Percentiles rank a stretch among this genome's conserved stretches.
Conservation (phyloP, 1,140 invertebrate species). For the Aphelenchoides avenae region DNA sequence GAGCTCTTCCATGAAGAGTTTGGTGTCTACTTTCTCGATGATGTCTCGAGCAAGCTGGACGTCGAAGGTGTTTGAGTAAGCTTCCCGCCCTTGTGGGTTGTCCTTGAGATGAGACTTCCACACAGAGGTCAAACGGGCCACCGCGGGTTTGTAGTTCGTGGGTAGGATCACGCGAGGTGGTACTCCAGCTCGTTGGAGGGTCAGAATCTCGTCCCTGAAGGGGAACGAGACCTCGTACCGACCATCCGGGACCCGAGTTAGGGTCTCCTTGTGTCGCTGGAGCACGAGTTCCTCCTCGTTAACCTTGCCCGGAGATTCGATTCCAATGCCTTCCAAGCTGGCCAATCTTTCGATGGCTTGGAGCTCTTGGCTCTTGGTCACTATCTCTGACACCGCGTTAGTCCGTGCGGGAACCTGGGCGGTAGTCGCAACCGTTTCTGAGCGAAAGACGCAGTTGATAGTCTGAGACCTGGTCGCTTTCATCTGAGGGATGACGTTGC, state of each 20-base stretch:
- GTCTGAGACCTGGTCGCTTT: too few relatives aligned
- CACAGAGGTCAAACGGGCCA: constrained; percentile 3
- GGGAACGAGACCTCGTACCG: neutral
- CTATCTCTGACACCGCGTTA: too few relatives aligned
- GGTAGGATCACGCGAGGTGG: too few relatives aligned
- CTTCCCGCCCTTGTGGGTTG: too few relatives aligned
- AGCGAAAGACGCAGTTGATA: too few relatives aligned
- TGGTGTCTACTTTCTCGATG: constrained; percentile 6
- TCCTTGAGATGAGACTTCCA: too few relatives aligned
- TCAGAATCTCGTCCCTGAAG: neutral
- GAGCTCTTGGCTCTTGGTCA: too few relatives aligned
- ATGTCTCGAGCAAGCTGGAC: neutral
- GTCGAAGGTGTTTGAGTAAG: too few relatives aligned
- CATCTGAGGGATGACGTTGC: too few relatives aligned
- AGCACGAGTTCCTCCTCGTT: constrained; percentile 9
- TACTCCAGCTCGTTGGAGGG: too few relatives aligned
- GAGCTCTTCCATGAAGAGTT: neutral
- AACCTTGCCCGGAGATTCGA: neutral
- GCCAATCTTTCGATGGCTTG: constrained; percentile 2
- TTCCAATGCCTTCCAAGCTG: constrained; percentile 11
- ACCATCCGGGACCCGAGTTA: neutral
- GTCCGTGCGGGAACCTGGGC: too few relatives aligned
- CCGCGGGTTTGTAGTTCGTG: constrained; percentile 5
- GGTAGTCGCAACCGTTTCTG: too few relatives aligned
- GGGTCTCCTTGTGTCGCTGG: neutral